phyloP scores from a whole-genome alignment of 2,113 vertebrate species.

The Anthoscopus minutus region DNA sequence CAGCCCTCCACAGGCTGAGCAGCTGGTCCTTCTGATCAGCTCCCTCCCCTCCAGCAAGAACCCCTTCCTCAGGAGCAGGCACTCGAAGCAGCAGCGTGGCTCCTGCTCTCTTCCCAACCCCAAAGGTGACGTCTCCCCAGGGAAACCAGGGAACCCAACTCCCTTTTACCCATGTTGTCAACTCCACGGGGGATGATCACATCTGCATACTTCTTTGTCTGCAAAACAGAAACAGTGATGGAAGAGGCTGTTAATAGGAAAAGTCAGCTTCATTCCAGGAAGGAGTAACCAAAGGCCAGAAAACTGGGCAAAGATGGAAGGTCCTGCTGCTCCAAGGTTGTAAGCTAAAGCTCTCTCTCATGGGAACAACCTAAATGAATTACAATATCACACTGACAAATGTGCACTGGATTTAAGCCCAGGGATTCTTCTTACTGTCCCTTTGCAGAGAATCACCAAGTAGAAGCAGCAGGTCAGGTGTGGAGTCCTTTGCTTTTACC shows the following conservation, averaged over 20 bases:
- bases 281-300: not conserved
- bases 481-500: not conserved
- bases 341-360: not conserved
- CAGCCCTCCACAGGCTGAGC: not conserved
- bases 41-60: not conserved
- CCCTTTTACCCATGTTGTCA: conserved; percentile 92
- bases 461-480: not conserved
- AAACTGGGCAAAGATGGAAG: not conserved
- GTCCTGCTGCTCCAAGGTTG: not conserved
- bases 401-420: not conserved
- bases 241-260: not conserved
- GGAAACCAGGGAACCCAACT: not conserved
- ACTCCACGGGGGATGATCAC: conserved; percentile 96
- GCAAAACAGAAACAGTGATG: conserved; percentile 17
- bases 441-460: not conserved
- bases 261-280: not conserved
- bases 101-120: not conserved
- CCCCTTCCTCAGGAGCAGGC: not conserved
- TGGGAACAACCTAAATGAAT: not conserved
- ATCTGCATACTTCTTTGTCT: conserved; percentile 98
- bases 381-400: not conserved
- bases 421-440: not conserved
- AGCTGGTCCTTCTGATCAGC: not conserved
- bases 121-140: not conserved
- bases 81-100: not conserved